Conservation (phyloP, 2,113 vertebrate genomes). For the Lontra canadensis region DNA sequence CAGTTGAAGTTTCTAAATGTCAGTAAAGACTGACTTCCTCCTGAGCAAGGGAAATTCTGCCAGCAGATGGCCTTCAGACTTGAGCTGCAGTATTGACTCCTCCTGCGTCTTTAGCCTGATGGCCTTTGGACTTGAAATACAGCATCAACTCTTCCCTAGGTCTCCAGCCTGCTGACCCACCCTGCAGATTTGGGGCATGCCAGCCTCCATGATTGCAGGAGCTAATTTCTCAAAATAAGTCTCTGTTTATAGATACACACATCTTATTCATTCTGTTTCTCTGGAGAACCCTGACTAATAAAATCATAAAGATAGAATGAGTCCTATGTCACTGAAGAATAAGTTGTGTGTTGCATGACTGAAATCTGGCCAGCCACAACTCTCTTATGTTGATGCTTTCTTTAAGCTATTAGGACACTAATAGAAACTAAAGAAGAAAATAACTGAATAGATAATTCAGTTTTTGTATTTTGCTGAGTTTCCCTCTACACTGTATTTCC, state of each 20-base stretch:
- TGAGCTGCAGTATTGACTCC: neutral
- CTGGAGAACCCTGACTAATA: neutral
- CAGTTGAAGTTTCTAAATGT: neutral
- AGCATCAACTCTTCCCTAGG: neutral
- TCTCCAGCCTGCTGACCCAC: neutral
- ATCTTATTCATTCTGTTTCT: neutral
- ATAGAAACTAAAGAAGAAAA: slow-evolving; percentile 31
- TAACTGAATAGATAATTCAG: neutral
- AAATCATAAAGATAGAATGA: neutral
- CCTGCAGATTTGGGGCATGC: neutral
- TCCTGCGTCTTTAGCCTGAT: neutral
- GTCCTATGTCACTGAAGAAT: neutral
- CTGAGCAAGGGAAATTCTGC: neutral
- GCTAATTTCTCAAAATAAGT: neutral
- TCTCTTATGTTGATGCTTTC: neutral
- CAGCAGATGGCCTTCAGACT: neutral
- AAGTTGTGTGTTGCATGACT: neutral
- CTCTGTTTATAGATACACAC: neutral
- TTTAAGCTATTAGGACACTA: neutral
- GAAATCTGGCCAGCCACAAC: neutral
- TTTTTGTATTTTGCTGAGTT: slow-evolving; percentile 22
- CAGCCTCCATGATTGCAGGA: neutral
- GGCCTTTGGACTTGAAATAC: neutral
- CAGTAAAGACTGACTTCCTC: neutral
- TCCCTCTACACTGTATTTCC: slow-evolving; percentile 26